Evolutionary conservation across 2,888 invertebrate species (phyloP).

Genomic region (Stomorhina lunata): DNA sequence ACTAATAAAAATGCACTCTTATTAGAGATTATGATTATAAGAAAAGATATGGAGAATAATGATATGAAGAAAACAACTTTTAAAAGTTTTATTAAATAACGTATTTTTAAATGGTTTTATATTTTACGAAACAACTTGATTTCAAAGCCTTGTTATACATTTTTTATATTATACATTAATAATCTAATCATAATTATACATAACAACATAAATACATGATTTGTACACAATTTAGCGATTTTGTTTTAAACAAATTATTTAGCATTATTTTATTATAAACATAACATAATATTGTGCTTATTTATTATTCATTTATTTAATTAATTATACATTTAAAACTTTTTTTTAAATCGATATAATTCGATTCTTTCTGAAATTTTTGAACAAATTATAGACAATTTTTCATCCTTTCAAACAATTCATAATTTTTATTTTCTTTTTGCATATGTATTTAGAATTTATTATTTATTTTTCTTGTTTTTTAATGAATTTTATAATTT

Average conservation of each 20-base stretch:
- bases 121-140: constrained; percentile 14
- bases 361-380: constrained; percentile 25
- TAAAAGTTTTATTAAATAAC: constrained; percentile 6
- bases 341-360: constrained; percentile 10
- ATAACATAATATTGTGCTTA: constrained; percentile 39
- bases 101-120: constrained; percentile 35
- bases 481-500: constrained; percentile 21
- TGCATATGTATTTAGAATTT: constrained; percentile 30
- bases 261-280: constrained; percentile 27
- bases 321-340: constrained; percentile 28
- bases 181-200: background rate
- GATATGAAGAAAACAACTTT: background rate
- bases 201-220: background rate
- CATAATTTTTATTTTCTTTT: constrained; percentile 18
- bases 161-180: constrained; percentile 10
- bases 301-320: constrained; percentile 52
- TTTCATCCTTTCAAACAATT: constrained; percentile 15
- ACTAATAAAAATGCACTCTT: constrained; percentile 40
- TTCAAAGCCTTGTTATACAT: constrained; percentile 56
- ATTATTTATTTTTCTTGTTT: constrained; percentile 48
- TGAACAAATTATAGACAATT: constrained; percentile 54
- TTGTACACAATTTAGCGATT: constrained; percentile 43
- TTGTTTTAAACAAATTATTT: constrained; percentile 61
- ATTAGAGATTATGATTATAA: constrained; percentile 22
- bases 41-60: background rate